Percentiles rank a stretch among this genome's conserved stretches.
These are phyloP conservation scores for Trialeurodes vaporariorum DNA, from an alignment of 1,140 invertebrate species.

Conservation along the genomic window DNA sequence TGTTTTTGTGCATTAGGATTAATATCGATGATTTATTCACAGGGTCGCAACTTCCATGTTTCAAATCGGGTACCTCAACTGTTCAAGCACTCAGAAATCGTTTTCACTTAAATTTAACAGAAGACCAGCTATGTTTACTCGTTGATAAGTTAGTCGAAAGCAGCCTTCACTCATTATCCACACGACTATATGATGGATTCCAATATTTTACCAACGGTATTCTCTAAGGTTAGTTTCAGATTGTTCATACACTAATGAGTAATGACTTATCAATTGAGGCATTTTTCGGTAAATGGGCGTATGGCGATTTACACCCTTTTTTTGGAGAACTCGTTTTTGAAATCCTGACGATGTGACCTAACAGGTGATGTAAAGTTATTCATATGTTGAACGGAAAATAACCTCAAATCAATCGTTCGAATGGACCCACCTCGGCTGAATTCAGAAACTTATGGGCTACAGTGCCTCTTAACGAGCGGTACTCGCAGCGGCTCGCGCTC, in stretches of 20 bases:
- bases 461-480: no score
- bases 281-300: neutral
- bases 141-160: conserved; percentile 89
- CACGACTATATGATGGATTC: conserved; percentile 96
- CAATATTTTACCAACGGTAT: conserved; percentile 99
- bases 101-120: conserved; percentile 88
- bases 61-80: conserved; percentile 77
- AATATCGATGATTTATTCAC: conserved; percentile 32
- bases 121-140: conserved; percentile 84
- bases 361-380: no score
- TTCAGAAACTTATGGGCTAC: no score
- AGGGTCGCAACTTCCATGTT: conserved; percentile 94
- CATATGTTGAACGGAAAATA: no score
- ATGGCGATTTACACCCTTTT: neutral
- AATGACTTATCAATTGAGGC: neutral
- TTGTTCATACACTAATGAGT: no score
- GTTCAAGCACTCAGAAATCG: conserved; percentile 78
- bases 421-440: no score
- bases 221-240: conserved; percentile 29
- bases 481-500: no score
- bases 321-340: neutral
- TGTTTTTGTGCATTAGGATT: no score
- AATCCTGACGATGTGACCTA: neutral
- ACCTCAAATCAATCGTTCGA: neutral
- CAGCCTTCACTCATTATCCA: conserved; percentile 90